Evolutionary conservation across 2,888 invertebrate genomes (phyloP).

Genomic region (Acholoe squamosa): DNA sequence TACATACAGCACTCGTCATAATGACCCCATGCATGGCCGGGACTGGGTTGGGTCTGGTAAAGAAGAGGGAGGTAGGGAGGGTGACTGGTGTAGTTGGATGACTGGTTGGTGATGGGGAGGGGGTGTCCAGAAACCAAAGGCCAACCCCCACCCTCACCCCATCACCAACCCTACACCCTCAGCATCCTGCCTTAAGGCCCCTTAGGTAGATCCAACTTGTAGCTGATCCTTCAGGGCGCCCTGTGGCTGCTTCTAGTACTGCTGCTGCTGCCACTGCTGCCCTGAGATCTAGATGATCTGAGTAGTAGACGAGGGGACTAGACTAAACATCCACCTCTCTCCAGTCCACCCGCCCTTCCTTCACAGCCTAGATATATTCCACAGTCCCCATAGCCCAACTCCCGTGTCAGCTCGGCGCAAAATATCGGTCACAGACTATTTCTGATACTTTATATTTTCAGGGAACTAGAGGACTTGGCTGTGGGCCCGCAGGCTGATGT

Average conservation of each 20-base stretch:
- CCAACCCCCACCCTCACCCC: too few species aligned
- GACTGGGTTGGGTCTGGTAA: background rate
- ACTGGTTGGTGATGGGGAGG: background rate
- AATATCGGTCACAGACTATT: background rate
- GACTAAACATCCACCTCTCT: conserved; percentile 45
- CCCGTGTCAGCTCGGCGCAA: background rate
- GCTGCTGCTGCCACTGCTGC: background rate
- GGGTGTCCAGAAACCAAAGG: background rate
- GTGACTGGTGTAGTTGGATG: background rate
- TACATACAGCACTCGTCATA: background rate
- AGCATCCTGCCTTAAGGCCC: background rate
- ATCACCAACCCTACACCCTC: too few species aligned
- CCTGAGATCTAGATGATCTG: conserved; percentile 15
- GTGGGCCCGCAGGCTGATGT: background rate
- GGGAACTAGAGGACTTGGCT: background rate
- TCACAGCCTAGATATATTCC: background rate
- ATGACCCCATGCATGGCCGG: conserved; percentile 21
- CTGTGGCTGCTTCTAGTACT: background rate
- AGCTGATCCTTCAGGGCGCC: background rate
- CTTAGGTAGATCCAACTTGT: background rate
- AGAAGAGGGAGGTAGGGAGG: background rate
- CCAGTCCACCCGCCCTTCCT: background rate
- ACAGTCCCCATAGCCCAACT: background rate
- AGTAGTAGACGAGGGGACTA: background rate
- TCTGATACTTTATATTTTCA: conserved; percentile 39